These are phyloP conservation scores for Danio rerio DNA, from an alignment of 2,113 vertebrate species.

Conservation along the genomic window DNA sequence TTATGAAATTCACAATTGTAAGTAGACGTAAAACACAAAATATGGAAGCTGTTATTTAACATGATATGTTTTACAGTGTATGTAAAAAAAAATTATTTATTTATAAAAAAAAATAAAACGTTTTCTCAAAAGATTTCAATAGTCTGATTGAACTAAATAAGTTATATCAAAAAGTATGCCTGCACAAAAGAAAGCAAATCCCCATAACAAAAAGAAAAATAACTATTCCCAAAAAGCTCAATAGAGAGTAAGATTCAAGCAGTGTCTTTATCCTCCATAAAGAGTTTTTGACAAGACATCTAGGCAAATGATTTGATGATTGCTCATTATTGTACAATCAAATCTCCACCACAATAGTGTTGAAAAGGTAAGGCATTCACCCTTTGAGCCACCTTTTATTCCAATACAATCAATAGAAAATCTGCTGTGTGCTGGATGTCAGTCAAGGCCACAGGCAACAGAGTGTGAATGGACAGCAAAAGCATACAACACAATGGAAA, in stretches of 20 bases:
- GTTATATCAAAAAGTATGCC: not conserved
- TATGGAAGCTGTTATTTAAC: no score
- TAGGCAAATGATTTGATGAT: not conserved
- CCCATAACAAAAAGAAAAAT: not conserved
- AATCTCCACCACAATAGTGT: not conserved
- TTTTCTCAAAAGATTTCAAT: no score
- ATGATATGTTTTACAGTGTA: no score
- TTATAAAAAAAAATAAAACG: not conserved
- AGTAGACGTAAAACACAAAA: no score
- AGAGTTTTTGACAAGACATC: not conserved
- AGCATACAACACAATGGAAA: constrained; percentile 16
- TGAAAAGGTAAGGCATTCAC: constrained; percentile 3
- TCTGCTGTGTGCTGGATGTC: not conserved
- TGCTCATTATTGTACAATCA: not conserved
- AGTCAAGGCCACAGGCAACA: constrained; percentile 11
- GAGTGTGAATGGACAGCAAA: not conserved
- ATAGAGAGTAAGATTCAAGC: not conserved
- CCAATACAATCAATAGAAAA: constrained; percentile 25
- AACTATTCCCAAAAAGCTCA: not conserved
- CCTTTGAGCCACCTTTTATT: not conserved
- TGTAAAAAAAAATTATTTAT: no score
- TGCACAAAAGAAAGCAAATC: not conserved
- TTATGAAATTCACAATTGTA: no score
- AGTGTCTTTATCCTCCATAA: not conserved
- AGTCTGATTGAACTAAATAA: no score